A percentile compares a stretch with the other conserved stretches of the same genome.
Conservation (phyloP, 2,888 invertebrate genomes). For the Drosophila anomalata region DNA sequence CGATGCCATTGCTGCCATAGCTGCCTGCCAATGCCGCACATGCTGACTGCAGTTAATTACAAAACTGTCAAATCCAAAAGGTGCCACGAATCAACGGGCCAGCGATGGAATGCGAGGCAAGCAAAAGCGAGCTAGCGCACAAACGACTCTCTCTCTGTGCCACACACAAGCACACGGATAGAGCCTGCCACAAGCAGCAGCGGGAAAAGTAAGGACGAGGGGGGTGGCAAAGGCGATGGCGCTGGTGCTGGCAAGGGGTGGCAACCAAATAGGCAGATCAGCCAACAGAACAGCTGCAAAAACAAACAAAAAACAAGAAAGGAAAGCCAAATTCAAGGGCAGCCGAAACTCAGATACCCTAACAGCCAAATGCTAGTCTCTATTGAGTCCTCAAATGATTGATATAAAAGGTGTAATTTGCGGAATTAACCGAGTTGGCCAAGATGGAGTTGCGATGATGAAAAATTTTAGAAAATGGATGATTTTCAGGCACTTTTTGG, state of each 20-base stretch:
- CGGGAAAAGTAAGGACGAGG: slow-evolving; percentile 4
- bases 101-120: slow-evolving; percentile 54
- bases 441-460: too few relatives aligned
- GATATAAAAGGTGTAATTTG: too few relatives aligned
- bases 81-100: slow-evolving; percentile 74
- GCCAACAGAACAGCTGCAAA: slow-evolving; percentile 66
- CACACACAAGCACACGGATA: slow-evolving; percentile 22
- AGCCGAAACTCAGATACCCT: neutral
- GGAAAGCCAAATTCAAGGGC: neutral
- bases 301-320: slow-evolving; percentile 57
- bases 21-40: slow-evolving; percentile 54
- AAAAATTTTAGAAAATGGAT: too few relatives aligned
- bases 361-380: neutral
- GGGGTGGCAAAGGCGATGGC: slow-evolving; percentile 1
- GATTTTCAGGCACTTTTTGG: too few relatives aligned
- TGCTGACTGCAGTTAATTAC: slow-evolving; percentile 84
- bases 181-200: slow-evolving; percentile 57
- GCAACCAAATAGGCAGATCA: slow-evolving; percentile 72
- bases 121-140: slow-evolving; percentile 39
- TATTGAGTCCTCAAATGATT: too few relatives aligned
- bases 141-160: slow-evolving; percentile 38
- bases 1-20: slow-evolving; percentile 16
- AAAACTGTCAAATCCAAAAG: slow-evolving; percentile 84
- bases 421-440: too few relatives aligned
- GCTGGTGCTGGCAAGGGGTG: slow-evolving; percentile 1